Evolutionary conservation across 2,888 invertebrate genomes (phyloP).

Genomic region (Sinopyrophorus schimmeli): DNA sequence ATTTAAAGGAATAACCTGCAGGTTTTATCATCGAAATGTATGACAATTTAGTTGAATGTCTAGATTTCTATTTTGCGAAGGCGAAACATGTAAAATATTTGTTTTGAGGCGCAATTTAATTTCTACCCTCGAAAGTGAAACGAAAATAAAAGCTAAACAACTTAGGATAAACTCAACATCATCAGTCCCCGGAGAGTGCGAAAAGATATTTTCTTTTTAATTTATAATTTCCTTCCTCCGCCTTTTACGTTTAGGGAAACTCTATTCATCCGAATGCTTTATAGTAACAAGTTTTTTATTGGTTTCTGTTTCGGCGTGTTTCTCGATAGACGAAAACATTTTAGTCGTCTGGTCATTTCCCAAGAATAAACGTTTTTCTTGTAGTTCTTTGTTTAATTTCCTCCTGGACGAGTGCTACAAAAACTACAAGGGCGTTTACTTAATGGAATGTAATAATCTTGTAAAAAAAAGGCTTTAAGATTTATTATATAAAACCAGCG

Average conservation of each 20-base stretch:
- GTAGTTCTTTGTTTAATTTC: constrained; percentile 17
- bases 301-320: constrained; percentile 6
- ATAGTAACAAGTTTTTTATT: constrained; percentile 6
- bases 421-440: constrained; percentile 28
- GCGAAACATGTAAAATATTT: constrained; percentile 3
- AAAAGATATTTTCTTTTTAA: constrained; percentile 11
- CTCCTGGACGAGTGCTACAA: constrained; percentile 18
- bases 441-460: constrained; percentile 35
- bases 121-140: constrained; percentile 27
- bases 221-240: constrained; percentile 9
- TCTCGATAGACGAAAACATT: constrained; percentile 7
- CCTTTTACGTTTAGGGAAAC: not conserved
- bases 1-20: constrained; percentile 5
- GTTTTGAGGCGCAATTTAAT: constrained; percentile 22
- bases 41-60: too few relatives aligned
- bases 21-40: not conserved
- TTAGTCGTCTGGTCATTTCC: constrained; percentile 6
- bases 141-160: constrained; percentile 28
- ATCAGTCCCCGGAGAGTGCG: constrained; percentile 3
- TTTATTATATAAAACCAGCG: constrained; percentile 19
- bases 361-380: constrained; percentile 19
- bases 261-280: too few relatives aligned
- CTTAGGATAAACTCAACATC: constrained; percentile 28
- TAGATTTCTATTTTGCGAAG: not conserved
- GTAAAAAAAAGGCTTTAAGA: constrained; percentile 13